Evolutionary conservation across 2,113 vertebrate species (phyloP).

Genomic region (Acrocephalus kingi): DNA sequence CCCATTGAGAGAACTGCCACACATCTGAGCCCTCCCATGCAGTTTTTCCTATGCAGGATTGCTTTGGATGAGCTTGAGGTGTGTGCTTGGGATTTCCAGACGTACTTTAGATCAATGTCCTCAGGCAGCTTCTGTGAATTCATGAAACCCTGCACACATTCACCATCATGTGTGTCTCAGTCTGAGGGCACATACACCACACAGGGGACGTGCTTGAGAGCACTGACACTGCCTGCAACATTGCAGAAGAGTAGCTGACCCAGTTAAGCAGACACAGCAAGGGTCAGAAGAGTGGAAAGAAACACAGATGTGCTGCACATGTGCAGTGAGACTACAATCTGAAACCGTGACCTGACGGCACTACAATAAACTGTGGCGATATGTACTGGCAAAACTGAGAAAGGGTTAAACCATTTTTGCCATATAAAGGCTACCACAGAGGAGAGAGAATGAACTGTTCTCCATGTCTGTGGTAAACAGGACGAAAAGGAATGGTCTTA

Average conservation of each 20-base stretch:
- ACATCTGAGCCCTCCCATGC: not conserved
- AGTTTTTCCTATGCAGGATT: not conserved
- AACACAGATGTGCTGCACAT: not conserved
- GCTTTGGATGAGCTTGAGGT: not conserved
- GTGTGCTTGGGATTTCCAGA: not conserved
- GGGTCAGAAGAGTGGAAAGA: not conserved
- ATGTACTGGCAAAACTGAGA: not conserved
- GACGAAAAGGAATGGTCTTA: not conserved
- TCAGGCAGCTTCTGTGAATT: not conserved
- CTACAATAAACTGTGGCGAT: not conserved
- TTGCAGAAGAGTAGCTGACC: not conserved
- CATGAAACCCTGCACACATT: accelerated
- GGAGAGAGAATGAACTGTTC: not conserved
- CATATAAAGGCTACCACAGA: not conserved
- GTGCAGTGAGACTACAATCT: not conserved
- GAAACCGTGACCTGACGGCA: not conserved
- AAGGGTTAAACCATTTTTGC: not conserved
- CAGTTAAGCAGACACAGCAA: not conserved
- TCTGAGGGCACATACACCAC: not conserved
- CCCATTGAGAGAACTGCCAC: not conserved
- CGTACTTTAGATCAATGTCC: not conserved
- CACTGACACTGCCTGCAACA: not conserved
- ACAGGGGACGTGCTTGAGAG: not conserved
- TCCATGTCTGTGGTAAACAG: not conserved
- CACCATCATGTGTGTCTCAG: accelerated